Evolutionary conservation across 1,140 invertebrate genomes (phyloP).

Genomic region (Drosophila simulans): DNA sequence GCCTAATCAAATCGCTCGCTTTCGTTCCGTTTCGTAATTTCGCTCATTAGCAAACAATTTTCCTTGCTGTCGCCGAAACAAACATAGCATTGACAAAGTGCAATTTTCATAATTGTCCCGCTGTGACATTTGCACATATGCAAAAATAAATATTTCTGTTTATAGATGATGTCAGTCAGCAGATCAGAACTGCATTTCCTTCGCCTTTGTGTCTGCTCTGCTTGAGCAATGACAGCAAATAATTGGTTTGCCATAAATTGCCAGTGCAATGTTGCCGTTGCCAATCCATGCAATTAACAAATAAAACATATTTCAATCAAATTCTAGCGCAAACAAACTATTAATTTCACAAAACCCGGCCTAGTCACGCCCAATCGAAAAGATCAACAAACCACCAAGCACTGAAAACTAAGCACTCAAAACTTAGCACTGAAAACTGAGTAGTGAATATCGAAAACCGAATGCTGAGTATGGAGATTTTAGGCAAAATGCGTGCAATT

Average conservation of each 20-base stretch:
- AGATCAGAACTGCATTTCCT: conserved; percentile 16
- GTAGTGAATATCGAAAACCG: neutral
- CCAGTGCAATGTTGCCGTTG: conserved; percentile 23
- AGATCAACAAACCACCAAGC: conserved; percentile 32
- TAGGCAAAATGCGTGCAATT: conserved; percentile 61
- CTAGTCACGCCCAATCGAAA: conserved; percentile 32
- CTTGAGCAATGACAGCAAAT: conserved; percentile 59
- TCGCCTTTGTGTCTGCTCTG: conserved; percentile 19
- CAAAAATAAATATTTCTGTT: conserved; percentile 47
- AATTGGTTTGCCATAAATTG: conserved; percentile 61
- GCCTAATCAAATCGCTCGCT: conserved; percentile 42
- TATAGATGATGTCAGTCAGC: conserved; percentile 53
- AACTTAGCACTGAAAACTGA: neutral
- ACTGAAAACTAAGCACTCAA: conserved; percentile 23
- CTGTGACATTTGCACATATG: conserved; percentile 20
- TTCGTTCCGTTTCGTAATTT: conserved; percentile 65
- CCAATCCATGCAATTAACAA: conserved; percentile 40
- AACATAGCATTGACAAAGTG: conserved; percentile 24
- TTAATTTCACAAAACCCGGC: conserved; percentile 40
- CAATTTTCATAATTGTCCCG: conserved; percentile 65
- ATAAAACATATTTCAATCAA: conserved; percentile 64
- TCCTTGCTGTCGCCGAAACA: conserved; percentile 33
- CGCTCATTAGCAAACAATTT: conserved; percentile 59
- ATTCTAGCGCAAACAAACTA: conserved; percentile 60
- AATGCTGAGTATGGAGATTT: conserved; percentile 44